Conservation (phyloP, 2,113 vertebrate species). For the Grallaria varia region DNA sequence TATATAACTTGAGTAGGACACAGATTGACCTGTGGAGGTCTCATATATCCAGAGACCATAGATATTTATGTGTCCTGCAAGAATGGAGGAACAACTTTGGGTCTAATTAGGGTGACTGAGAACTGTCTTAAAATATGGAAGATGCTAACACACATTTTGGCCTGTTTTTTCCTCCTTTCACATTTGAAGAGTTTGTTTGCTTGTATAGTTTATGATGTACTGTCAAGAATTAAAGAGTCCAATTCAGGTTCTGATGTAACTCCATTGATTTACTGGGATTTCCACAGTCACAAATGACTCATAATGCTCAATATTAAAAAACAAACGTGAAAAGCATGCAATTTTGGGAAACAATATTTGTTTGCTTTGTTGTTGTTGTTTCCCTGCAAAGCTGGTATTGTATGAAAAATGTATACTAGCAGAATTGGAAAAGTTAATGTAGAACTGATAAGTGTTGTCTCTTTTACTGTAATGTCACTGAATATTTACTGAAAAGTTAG, state of each 20-base stretch:
- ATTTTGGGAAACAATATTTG: neutral
- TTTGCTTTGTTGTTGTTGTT: neutral
- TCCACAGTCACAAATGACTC: conserved; percentile 32
- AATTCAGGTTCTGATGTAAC: neutral
- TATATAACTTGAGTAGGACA: neutral
- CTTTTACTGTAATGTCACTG: neutral
- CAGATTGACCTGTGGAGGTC: neutral
- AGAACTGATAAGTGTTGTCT: neutral
- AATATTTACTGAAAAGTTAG: neutral
- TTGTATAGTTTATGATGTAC: neutral
- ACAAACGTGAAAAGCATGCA: neutral
- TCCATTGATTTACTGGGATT: conserved; percentile 38
- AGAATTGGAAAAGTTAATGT: neutral
- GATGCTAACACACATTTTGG: neutral
- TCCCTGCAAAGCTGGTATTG: neutral
- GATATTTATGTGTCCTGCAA: neutral
- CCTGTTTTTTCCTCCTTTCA: neutral
- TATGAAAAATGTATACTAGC: neutral
- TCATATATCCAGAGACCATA: neutral
- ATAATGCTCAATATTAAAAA: conserved; percentile 21
- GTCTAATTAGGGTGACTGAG: neutral
- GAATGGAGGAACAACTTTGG: neutral
- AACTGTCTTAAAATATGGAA: neutral
- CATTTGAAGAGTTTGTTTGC: neutral
- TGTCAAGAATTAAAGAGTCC: conserved; percentile 8